phyloP scores from a whole-genome alignment of 2,888 invertebrate species.

The Asteroscopus sphinx region DNA sequence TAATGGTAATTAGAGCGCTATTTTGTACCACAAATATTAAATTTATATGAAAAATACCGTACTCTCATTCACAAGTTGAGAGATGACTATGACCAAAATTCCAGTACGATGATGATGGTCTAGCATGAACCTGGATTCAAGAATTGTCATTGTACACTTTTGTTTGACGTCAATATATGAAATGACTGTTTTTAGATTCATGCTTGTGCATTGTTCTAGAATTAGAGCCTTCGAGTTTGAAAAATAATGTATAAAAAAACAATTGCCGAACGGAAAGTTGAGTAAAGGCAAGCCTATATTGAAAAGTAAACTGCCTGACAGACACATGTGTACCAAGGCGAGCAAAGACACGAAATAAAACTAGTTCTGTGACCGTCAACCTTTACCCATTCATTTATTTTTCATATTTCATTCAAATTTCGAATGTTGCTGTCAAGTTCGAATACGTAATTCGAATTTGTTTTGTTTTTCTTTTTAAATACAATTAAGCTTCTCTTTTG shows the following conservation, averaged over 20 bases:
- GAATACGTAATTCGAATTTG: slow-evolving; percentile 9
- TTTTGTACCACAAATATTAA: no score
- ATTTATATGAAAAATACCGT: no score
- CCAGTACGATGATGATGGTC: no score
- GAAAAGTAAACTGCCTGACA: slow-evolving; percentile 24
- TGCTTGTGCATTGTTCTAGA: no score
- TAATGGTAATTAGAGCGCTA: no score
- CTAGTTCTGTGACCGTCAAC: slow-evolving; percentile 47
- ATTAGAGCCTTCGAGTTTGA: no score
- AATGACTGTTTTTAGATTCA: no score
- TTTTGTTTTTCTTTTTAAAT: slow-evolving; percentile 25
- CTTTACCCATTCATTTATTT: slow-evolving; percentile 28
- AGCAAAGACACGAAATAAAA: slow-evolving; percentile 30
- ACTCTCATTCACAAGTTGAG: no score
- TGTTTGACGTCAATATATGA: no score
- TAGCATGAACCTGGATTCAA: no score
- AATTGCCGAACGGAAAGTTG: not conserved
- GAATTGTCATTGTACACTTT: no score
- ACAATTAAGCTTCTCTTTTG: slow-evolving; percentile 5
- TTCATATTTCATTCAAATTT: slow-evolving; percentile 38
- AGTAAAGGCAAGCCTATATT: slow-evolving; percentile 3
- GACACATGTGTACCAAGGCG: slow-evolving; percentile 43
- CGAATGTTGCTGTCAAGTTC: slow-evolving; percentile 29
- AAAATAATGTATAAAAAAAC: not conserved
- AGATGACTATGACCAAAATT: no score